Evolutionary conservation across 2,888 invertebrate genomes (phyloP).

Genomic region (Coenonympha glycerion): DNA sequence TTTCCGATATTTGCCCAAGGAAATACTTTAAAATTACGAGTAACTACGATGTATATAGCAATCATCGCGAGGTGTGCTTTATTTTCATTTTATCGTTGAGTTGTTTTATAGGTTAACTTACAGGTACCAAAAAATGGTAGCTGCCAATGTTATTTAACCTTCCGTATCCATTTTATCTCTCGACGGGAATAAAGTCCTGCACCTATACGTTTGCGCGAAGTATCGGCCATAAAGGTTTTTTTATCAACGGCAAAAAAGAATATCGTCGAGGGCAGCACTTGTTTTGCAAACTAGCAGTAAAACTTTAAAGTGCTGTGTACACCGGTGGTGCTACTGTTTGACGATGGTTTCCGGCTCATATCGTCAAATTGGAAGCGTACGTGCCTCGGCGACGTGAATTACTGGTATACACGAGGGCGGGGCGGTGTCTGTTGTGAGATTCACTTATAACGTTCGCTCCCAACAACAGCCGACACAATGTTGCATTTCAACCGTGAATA

Average conservation of each 20-base stretch:
- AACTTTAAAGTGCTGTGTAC: conserved; percentile 38
- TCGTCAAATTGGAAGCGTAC: conserved; percentile 45
- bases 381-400: conserved; percentile 40
- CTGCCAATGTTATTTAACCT: conserved; percentile 1
- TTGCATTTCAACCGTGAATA: conserved; percentile 55
- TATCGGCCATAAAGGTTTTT: conserved; percentile 23
- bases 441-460: conserved; percentile 51
- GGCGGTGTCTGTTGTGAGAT: conserved; percentile 40
- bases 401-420: conserved; percentile 37
- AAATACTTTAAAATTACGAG: neutral
- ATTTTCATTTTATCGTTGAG: neutral
- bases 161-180: conserved; percentile 7
- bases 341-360: conserved; percentile 49
- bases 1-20: neutral
- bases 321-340: conserved; percentile 35
- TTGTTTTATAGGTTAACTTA: neutral
- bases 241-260: conserved; percentile 29
- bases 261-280: conserved; percentile 30
- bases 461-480: conserved; percentile 50
- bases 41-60: too few species aligned
- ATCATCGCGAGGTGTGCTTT: too few species aligned
- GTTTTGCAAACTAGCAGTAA: conserved; percentile 39
- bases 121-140: neutral
- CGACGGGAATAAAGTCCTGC: conserved; percentile 6
- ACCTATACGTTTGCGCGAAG: conserved; percentile 15